phyloP scores from a whole-genome alignment of 2,113 vertebrate genomes.

The Zingel zingel region DNA sequence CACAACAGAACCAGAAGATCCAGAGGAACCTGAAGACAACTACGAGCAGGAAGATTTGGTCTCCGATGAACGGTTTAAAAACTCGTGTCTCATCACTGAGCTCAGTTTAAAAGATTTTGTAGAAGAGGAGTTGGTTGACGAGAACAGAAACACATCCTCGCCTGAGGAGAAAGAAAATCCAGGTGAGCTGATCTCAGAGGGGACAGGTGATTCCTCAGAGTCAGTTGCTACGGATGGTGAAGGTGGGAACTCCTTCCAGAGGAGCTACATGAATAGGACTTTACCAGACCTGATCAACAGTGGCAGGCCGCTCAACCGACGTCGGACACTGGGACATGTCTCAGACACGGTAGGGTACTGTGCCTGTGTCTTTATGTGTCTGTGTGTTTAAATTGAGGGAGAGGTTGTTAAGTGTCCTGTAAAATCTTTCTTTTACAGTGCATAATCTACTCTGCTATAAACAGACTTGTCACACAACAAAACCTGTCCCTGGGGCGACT shows the following conservation, averaged over 20 bases:
- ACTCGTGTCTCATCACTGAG: not conserved
- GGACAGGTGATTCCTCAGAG: conserved; percentile 3
- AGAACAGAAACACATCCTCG: conserved; percentile 10
- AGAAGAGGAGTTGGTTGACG: conserved; percentile 40
- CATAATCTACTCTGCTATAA: not conserved
- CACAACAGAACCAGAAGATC: not conserved
- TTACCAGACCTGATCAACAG: conserved; percentile 83
- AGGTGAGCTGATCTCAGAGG: conserved; percentile 21
- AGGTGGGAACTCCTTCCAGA: conserved; percentile 21
- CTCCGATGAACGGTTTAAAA: not conserved
- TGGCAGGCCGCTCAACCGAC: conserved; percentile 75
- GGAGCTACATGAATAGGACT: conserved; percentile 57
- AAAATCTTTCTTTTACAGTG: not conserved
- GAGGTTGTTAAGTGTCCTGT: not conserved
- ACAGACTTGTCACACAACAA: not conserved
- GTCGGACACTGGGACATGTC: conserved; percentile 81
- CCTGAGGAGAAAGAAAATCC: conserved; percentile 52
- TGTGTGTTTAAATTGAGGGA: not conserved
- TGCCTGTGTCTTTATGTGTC: not conserved
- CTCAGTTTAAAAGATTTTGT: conserved; percentile 29
- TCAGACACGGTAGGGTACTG: conserved; percentile 75
- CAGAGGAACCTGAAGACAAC: not conserved
- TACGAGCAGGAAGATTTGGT: conserved; percentile 12
- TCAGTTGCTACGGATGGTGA: not conserved
- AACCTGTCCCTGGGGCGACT: conserved; percentile 33